Evolutionary conservation across 1,140 invertebrate genomes (phyloP), one percentile per base, ranked within the genome.

Genomic region (Ganaspis sp.): DNA sequence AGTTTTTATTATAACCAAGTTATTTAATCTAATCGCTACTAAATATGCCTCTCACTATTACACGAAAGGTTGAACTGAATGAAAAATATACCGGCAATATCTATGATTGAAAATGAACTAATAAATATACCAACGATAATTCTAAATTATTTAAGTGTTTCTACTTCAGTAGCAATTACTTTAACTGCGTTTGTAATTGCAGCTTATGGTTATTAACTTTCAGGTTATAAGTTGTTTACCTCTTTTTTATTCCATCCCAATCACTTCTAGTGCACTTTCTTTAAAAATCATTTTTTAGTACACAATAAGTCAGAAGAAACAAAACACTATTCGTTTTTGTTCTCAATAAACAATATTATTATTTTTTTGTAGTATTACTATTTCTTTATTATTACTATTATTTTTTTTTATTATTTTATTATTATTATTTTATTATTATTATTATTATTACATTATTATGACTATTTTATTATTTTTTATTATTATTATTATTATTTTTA

Each of bases 121-220:
- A n/a, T 64, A 64, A 64, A 29, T 64, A 29, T 29, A 64, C 58
- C 2, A 26, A n/a, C 58, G n/a, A 12, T 29, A 64, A 64, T 34
- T 29, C 15, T 64, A 64, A 64, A 64, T 64, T 64, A 64, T 64
- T 64, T 15, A 29, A 64, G 26, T 58, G 23, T 26, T 58, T 58
- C 21, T 26, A 58, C 21, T 26, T 58, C 23, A 29, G 21, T 64
- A 26, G 23, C 58, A 64, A 26, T 64, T 64, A 64, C 58, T n/a
- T 29, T 64, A 64, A 64, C 15, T 29, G 26, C 23, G 23, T 64
- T 64, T 29, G 15, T 49, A 64, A 64, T 29, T 64, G 29, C 11
- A 64, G 15, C 12, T 64, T 64, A 64, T 64, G 12, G 11, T 26
- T 64, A 15, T 45, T 15, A n/a, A 45, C 1, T 9, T 45, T 45